Evolutionary conservation across 1,140 invertebrate species (phyloP), one percentile per base, ranked within the genome.

Genomic region (Oncopeltus fasciatus): DNA sequence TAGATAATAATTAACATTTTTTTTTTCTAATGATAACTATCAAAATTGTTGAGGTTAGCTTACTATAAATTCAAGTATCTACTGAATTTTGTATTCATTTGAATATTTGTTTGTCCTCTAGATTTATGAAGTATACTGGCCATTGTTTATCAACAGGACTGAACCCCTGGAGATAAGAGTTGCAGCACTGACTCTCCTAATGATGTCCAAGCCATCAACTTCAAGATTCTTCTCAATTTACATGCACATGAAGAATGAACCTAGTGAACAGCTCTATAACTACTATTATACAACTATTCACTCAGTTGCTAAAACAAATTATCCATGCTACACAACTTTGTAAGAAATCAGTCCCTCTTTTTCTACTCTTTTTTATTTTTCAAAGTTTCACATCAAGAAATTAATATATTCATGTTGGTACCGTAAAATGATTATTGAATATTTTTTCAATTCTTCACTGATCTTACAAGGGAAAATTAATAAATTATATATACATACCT

Each of bases 221-320:
- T 81, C 78, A 16, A 78, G 83, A 47, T 77, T 87, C 33, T 76
- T 85, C 46, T 82, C 81, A 49, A 72, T 87, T 11, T 82, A 83
- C 68, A 81, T 82, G 70, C 83, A 82, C 65, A 83, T 87, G 69
- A 75, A 79, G 67, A 75, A 72, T 3, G 83, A 84, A 65, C 76
- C 76, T 1, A 77, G 77, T 68, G 74, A 75, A 20, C 83, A 86
- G 67, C 72, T 87, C 51, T 83, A 83, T 62, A 80, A 84, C 68
- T 86, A 81, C 68, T 87, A 83, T 75, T 83, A 84, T 63, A 83
- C 83, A 0, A 85, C 83, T 5, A 72, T 87, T 20, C 83, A 83
- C 58, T 86, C 82, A 49, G 72, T 86, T 66, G 79, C 83, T 58
- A 75, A 76, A 21, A 83, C 81, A 0, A 82, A 80, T 0, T 81